A percentile compares a stretch with the other conserved stretches of the same genome.
These are phyloP conservation scores for Alloplasta piceator DNA, from an alignment of 2,888 invertebrate species.

Conservation along the genomic window DNA sequence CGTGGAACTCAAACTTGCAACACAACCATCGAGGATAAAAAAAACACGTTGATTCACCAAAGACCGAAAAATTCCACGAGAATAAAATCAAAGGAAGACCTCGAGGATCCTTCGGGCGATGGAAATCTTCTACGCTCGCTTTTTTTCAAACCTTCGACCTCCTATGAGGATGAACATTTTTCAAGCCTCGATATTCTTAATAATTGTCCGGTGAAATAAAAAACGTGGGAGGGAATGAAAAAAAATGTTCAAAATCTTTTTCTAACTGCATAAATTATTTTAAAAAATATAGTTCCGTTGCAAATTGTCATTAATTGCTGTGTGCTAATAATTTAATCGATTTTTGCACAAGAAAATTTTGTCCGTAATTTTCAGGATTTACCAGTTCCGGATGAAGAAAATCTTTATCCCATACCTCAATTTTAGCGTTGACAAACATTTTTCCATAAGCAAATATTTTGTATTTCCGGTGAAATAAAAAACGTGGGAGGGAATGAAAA, in stretches of 20 bases:
- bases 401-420: too few relatives aligned
- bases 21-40: slow-evolving; percentile 30
- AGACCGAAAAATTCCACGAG: slow-evolving; percentile 7
- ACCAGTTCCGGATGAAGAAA: too few relatives aligned
- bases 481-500: not conserved
- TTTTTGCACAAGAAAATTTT: too few relatives aligned
- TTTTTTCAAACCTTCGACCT: slow-evolving; percentile 71
- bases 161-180: slow-evolving; percentile 67
- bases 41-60: slow-evolving; percentile 9
- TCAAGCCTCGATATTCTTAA: slow-evolving; percentile 59
- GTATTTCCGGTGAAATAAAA: slow-evolving; percentile 8
- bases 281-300: too few relatives aligned
- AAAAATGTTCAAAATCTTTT: not conserved
- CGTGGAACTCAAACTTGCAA: slow-evolving; percentile 55
- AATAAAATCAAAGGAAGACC: slow-evolving; percentile 70
- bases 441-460: too few relatives aligned
- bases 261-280: not conserved
- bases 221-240: not conserved
- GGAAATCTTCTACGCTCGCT: slow-evolving; percentile 71
- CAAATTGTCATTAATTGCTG: too few relatives aligned
- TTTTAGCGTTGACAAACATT: too few relatives aligned
- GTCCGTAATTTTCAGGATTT: too few relatives aligned
- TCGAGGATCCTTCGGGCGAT: slow-evolving; percentile 71
- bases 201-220: slow-evolving; percentile 15
- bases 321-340: too few relatives aligned